Conservation (phyloP, 1,140 invertebrate species). For the Scaptomyza pallida region DNA sequence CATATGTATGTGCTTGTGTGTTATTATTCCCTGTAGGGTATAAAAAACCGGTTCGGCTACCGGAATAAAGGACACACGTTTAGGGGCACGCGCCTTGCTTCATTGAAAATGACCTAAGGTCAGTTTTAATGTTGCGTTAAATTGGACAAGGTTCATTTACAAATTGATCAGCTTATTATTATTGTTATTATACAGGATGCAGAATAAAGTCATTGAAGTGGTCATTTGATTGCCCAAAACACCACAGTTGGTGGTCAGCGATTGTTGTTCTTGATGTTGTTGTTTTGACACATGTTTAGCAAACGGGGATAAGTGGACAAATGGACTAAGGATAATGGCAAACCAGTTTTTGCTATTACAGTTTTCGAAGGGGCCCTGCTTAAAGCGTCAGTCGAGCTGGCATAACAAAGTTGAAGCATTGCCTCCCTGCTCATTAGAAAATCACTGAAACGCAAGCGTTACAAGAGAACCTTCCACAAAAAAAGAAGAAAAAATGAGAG, state of each 20-base stretch:
- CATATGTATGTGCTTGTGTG: background rate
- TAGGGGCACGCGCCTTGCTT: slow-evolving; percentile 38
- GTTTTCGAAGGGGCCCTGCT: background rate
- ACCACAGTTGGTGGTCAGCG: slow-evolving; percentile 49
- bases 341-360: slow-evolving; percentile 23
- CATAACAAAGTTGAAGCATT: slow-evolving; percentile 37
- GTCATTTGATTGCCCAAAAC: slow-evolving; percentile 30
- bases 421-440: slow-evolving; percentile 19
- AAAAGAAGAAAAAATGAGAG: background rate
- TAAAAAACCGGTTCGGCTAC: slow-evolving; percentile 54
- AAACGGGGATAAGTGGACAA: slow-evolving; percentile 30
- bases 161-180: slow-evolving; percentile 49
- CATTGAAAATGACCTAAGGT: slow-evolving; percentile 62
- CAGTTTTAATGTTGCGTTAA: slow-evolving; percentile 68
- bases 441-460: slow-evolving; percentile 32
- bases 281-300: slow-evolving; percentile 43
- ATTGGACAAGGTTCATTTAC: slow-evolving; percentile 48
- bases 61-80: background rate
- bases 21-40: slow-evolving; percentile 10
- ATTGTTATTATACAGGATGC: background rate
- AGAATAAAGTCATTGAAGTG: slow-evolving; percentile 27
- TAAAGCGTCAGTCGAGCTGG: slow-evolving; percentile 3
- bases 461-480: slow-evolving; percentile 11
- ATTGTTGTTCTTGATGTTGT: slow-evolving; percentile 12
- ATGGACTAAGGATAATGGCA: slow-evolving; percentile 12